phyloP scores from a whole-genome alignment of 2,797 vertebrate species.

The Manis crassicaudata region DNA sequence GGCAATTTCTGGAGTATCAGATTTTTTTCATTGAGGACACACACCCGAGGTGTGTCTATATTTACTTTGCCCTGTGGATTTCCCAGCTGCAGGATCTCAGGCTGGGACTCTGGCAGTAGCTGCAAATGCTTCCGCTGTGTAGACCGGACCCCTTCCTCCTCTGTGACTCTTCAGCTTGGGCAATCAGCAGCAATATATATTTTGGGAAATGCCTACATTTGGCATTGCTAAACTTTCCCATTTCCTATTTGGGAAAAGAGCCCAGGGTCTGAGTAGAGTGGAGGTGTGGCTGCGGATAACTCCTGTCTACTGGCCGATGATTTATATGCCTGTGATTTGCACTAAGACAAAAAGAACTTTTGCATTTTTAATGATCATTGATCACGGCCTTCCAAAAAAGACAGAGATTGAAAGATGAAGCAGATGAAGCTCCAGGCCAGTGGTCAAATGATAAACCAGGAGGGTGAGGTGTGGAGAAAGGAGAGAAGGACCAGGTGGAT shows the following conservation, averaged over 20 bases:
- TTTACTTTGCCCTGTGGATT: neutral
- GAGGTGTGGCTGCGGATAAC: conserved; percentile 52
- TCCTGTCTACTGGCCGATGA: conserved; percentile 51
- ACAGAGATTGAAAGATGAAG: conserved; percentile 48
- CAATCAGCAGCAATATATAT: neutral
- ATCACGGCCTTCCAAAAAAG: conserved; percentile 71
- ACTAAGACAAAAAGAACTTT: conserved; percentile 67
- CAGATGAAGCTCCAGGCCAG: conserved; percentile 44
- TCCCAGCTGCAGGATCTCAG: neutral
- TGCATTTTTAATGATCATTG: conserved; percentile 80
- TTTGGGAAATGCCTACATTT: conserved; percentile 32
- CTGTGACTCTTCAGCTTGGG: neutral
- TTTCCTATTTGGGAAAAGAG: conserved; percentile 45
- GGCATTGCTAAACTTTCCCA: conserved; percentile 8
- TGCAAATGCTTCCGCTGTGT: neutral
- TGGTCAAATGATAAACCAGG: conserved; percentile 6
- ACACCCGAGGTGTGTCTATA: neutral
- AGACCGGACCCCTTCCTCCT: neutral
- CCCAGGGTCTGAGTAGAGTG: conserved; percentile 10
- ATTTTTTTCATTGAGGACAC: neutral
- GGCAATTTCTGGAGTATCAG: neutral
- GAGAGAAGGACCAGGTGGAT: neutral
- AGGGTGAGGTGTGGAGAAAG: neutral
- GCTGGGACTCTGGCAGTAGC: neutral
- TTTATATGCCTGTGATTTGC: conserved; percentile 72